Evolutionary conservation across 1,140 invertebrate genomes (phyloP).

Genomic region (Nylanderia fulva): DNA sequence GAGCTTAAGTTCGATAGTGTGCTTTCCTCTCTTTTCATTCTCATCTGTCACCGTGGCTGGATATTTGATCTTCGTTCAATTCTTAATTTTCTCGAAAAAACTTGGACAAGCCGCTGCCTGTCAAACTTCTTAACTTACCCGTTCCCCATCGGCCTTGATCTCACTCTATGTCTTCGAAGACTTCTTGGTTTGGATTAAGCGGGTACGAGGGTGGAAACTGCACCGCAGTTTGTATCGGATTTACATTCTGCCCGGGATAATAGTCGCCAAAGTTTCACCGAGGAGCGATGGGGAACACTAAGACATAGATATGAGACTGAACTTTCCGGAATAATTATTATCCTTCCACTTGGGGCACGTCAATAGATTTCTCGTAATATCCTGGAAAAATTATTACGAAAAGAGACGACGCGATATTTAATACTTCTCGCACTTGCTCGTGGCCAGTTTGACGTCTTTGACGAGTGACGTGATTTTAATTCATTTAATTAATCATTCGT

Average conservation of each 20-base stretch:
- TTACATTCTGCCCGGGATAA: slow-evolving; percentile 72
- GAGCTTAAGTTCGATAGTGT: background rate
- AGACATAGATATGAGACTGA: slow-evolving; percentile 57
- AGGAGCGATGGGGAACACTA: slow-evolving; percentile 16
- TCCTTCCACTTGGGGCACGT: slow-evolving; percentile 52
- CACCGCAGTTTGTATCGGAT: slow-evolving; percentile 73
- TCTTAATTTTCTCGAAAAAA: slow-evolving; percentile 42
- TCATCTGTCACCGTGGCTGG: background rate
- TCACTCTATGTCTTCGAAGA: background rate
- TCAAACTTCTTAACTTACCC: slow-evolving; percentile 57
- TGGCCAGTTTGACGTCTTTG: background rate
- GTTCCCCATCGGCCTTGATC: slow-evolving; percentile 10
- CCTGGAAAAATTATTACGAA: slow-evolving; percentile 12
- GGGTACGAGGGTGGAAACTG: slow-evolving; percentile 65
- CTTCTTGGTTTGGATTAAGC: slow-evolving; percentile 59
- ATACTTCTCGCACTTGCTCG: background rate
- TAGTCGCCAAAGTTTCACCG: slow-evolving; percentile 59
- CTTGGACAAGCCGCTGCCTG: slow-evolving; percentile 50
- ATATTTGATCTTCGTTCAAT: background rate
- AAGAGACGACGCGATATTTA: slow-evolving; percentile 31
- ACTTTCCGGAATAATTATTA: slow-evolving; percentile 68
- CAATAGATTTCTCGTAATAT: slow-evolving; percentile 29
- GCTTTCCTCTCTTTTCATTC: background rate
- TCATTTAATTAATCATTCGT: background rate
- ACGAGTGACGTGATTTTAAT: background rate